Percentiles rank a stretch among this genome's conserved stretches.
These are phyloP conservation scores for Pocillopora verrucosa DNA, from an alignment of 64 coral and sea anemone species.

Conservation along the genomic window DNA sequence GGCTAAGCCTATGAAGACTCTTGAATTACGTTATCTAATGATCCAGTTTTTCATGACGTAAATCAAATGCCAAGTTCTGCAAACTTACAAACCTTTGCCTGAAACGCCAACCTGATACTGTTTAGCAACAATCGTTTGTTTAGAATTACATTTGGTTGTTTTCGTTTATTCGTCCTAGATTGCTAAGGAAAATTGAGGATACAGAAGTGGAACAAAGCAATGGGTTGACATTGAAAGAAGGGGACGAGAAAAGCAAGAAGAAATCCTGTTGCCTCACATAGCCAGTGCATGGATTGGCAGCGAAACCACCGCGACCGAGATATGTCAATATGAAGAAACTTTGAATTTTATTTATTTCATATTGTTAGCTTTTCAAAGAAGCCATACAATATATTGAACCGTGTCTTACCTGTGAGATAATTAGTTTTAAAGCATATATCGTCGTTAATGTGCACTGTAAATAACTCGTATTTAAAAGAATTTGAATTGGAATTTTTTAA, in stretches of 20 bases:
- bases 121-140: not conserved
- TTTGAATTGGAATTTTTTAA: constrained; percentile 26
- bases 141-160: not conserved
- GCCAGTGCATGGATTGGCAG: not conserved
- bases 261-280: constrained; percentile 49
- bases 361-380: not conserved
- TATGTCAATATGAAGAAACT: no score
- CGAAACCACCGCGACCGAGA: no score
- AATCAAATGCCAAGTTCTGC: no score
- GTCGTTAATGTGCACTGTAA: not conserved
- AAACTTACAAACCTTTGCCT: no score
- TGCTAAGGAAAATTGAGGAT: constrained; percentile 61
- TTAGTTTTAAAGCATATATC: not conserved
- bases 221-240: constrained; percentile 41
- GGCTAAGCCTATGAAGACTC: no score
- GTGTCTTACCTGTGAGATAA: not conserved
- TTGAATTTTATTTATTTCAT: not conserved
- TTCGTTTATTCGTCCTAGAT: constrained; percentile 7
- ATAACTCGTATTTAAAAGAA: constrained; percentile 10
- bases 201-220: constrained; percentile 39
- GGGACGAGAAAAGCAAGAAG: constrained; percentile 53
- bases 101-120: no score
- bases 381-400: no score
- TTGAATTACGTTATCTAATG: no score
- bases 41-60: no score